Evolutionary conservation across 2,888 invertebrate species (phyloP).

Genomic region (Xanthia togata): DNA sequence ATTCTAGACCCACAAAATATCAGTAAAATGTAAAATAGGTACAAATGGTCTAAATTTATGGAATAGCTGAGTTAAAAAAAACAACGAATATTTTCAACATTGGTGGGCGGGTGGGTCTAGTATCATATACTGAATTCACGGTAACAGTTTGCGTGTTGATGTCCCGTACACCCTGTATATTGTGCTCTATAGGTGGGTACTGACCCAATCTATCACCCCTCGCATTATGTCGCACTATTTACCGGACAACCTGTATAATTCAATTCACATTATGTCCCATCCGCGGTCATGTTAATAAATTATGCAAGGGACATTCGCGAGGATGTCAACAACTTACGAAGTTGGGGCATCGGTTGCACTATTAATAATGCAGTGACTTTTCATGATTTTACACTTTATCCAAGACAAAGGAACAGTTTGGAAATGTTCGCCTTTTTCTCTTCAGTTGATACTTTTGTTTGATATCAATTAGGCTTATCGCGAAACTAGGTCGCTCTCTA

Average conservation of each 20-base stretch:
- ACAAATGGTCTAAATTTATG: too few relatives aligned
- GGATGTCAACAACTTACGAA: constrained; percentile 45
- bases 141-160: too few relatives aligned
- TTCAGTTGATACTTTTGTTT: background rate
- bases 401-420: constrained; percentile 14
- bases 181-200: too few relatives aligned
- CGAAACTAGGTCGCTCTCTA: background rate
- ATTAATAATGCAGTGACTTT: constrained; percentile 44
- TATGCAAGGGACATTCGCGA: constrained; percentile 52
- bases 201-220: background rate
- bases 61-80: too few relatives aligned
- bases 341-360: constrained; percentile 29
- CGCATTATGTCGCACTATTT: background rate
- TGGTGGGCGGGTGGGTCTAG: too few relatives aligned
- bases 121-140: too few relatives aligned
- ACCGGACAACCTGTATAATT: constrained; percentile 45
- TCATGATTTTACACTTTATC: constrained; percentile 39
- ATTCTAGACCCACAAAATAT: too few relatives aligned
- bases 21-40: too few relatives aligned
- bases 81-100: too few relatives aligned
- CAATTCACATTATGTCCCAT: constrained; percentile 47
- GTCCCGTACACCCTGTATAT: background rate
- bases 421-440: constrained; percentile 13
- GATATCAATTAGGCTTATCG: background rate
- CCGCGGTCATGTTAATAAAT: constrained; percentile 54